Conservation (phyloP, 2,888 invertebrate genomes). For the Coelinius sp. region DNA sequence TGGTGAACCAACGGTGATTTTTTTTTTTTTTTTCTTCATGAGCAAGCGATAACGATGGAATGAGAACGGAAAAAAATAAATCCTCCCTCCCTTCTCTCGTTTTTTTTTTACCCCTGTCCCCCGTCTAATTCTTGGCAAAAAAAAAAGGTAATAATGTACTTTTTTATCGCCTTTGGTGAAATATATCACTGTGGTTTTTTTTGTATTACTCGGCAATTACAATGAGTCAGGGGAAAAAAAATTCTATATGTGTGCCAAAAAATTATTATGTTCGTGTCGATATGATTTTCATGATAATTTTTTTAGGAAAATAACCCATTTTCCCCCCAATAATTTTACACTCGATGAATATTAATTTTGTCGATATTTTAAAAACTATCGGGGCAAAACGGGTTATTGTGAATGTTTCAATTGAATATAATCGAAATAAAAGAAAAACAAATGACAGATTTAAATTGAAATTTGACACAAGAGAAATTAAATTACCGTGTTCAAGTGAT, state of each 20-base stretch:
- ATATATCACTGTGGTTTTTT: slow-evolving; percentile 1
- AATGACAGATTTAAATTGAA: no score
- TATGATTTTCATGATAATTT: not conserved
- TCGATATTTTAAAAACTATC: no score
- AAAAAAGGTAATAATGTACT: not conserved
- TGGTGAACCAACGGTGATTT: not conserved
- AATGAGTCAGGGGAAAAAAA: not conserved
- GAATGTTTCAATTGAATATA: no score
- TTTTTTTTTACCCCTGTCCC: not conserved
- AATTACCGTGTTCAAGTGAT: no score
- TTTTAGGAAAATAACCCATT: no score
- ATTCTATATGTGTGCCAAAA: not conserved
- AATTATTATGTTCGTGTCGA: not conserved
- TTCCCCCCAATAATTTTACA: no score
- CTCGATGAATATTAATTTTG: no score
- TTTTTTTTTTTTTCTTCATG: no score
- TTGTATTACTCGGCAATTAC: slow-evolving; percentile 14
- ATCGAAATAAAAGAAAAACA: no score
- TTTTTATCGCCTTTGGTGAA: not conserved
- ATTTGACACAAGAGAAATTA: no score
- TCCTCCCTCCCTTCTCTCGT: not conserved
- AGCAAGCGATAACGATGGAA: slow-evolving; percentile 8
- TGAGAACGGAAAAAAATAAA: not conserved
- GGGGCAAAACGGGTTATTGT: no score
- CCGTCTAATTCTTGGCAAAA: not conserved